These are phyloP conservation scores for Cebidichthys violaceus DNA, from an alignment of 2,113 vertebrate species.

Conservation along the genomic window DNA sequence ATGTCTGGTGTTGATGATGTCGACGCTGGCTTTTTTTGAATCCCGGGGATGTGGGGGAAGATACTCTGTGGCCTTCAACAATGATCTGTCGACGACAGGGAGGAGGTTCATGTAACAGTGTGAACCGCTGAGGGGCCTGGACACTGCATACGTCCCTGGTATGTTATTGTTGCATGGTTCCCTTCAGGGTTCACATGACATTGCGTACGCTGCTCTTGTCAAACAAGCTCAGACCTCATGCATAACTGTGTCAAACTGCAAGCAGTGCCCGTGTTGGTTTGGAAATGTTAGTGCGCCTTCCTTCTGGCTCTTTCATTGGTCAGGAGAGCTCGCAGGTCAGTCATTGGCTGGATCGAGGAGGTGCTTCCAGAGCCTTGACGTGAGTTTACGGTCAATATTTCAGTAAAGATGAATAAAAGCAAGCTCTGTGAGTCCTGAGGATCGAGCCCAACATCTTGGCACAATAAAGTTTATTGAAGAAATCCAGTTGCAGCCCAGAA, in stretches of 20 bases:
- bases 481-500: neutral
- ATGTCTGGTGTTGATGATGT: neutral
- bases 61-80: neutral
- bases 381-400: neutral
- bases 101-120: neutral
- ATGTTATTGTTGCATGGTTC: neutral
- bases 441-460: neutral
- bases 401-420: neutral
- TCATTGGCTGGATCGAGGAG: neutral
- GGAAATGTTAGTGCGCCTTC: neutral
- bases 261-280: neutral
- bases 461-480: neutral
- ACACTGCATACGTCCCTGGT: neutral
- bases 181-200: neutral
- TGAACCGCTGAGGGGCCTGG: neutral
- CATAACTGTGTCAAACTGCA: neutral
- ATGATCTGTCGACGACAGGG: neutral
- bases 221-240: neutral
- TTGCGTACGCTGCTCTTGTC: neutral
- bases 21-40: neutral
- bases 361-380: neutral
- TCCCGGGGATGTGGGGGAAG: neutral
- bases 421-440: neutral
- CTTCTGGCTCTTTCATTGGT: neutral
- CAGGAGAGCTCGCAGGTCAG: neutral